Percentiles rank a stretch among this genome's conserved stretches.
Conservation (phyloP, 2,888 invertebrate genomes). For the Lomographa bimaculata region DNA sequence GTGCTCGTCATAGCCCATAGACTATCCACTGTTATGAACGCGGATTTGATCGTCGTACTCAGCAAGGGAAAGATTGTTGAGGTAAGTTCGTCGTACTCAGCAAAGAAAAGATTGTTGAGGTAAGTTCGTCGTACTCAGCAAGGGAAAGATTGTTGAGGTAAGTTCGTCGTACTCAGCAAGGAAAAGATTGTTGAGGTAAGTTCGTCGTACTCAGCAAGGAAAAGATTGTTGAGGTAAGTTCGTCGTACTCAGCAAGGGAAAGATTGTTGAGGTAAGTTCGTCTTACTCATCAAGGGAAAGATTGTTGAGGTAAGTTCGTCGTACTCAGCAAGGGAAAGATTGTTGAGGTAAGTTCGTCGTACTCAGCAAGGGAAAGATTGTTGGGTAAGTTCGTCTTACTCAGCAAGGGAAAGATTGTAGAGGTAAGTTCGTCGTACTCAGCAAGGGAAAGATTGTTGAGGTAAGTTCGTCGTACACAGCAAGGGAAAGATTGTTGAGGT, state of each 20-base stretch:
- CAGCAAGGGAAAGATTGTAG: constrained; percentile 91
- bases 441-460: no score
- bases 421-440: constrained; percentile 82
- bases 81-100: constrained; percentile 75
- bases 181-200: constrained; percentile 93
- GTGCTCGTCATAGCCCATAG: constrained; percentile 98
- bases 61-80: constrained; percentile 92
- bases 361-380: constrained; percentile 91
- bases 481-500: constrained; percentile 94
- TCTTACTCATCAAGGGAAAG: constrained; percentile 87
- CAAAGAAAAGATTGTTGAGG: no score
- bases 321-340: no score
- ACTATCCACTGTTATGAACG: constrained; percentile 94
- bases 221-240: no score
- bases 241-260: constrained; percentile 93
- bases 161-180: constrained; percentile 80
- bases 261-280: constrained; percentile 89
- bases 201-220: constrained; percentile 7
- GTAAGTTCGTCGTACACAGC: constrained; percentile 95
- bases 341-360: no score
- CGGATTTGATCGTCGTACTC: constrained; percentile 95
- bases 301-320: constrained; percentile 88
- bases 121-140: constrained; percentile 94
- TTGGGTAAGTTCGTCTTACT: constrained; percentile 85
- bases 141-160: constrained; percentile 93